phyloP scores from a whole-genome alignment of 2,888 invertebrate genomes.

The Artemia sinica region DNA sequence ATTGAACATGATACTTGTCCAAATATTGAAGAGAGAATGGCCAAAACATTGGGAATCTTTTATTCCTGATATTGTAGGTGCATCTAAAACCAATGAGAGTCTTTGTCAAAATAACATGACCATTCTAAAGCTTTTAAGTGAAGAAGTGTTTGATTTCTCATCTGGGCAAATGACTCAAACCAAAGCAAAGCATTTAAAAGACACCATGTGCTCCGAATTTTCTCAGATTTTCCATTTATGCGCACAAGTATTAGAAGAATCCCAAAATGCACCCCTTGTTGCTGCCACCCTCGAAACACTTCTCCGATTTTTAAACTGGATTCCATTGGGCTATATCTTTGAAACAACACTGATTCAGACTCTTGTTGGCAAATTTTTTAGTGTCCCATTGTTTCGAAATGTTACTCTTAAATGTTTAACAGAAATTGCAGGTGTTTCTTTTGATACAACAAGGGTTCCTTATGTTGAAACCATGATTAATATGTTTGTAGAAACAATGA shows the following conservation, averaged over 20 bases:
- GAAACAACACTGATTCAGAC: slow-evolving; percentile 92
- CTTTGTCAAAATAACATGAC: slow-evolving; percentile 99
- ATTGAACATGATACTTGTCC: slow-evolving; percentile 94
- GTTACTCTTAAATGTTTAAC: slow-evolving; percentile 94
- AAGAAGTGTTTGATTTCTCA: slow-evolving; percentile 98
- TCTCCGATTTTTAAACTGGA: slow-evolving; percentile 94
- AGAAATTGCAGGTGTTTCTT: slow-evolving; percentile 81
- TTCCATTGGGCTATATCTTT: slow-evolving; percentile 98
- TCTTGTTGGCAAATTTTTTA: slow-evolving; percentile 85
- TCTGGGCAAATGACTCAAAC: slow-evolving; percentile 95
- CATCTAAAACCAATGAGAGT: slow-evolving; percentile 95
- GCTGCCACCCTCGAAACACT: slow-evolving; percentile 90
- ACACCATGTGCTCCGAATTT: slow-evolving; percentile 98
- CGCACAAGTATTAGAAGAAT: slow-evolving; percentile 87
- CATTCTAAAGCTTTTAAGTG: slow-evolving; percentile 87
- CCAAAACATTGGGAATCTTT: slow-evolving; percentile 99
- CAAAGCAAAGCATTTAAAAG: slow-evolving; percentile 96
- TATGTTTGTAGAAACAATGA: slow-evolving; percentile 78
- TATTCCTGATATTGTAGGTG: slow-evolving; percentile 95
- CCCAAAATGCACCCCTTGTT: slow-evolving; percentile 88
- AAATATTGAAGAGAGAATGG: slow-evolving; percentile 97
- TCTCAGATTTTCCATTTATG: slow-evolving; percentile 95
- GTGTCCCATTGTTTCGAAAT: slow-evolving; percentile 93
- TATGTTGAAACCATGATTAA: slow-evolving; percentile 85
- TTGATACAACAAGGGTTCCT: slow-evolving; percentile 42